These are phyloP conservation scores for Astatoreochromis straeleni DNA, from an alignment of 2,113 vertebrate species.

Conservation along the genomic window DNA sequence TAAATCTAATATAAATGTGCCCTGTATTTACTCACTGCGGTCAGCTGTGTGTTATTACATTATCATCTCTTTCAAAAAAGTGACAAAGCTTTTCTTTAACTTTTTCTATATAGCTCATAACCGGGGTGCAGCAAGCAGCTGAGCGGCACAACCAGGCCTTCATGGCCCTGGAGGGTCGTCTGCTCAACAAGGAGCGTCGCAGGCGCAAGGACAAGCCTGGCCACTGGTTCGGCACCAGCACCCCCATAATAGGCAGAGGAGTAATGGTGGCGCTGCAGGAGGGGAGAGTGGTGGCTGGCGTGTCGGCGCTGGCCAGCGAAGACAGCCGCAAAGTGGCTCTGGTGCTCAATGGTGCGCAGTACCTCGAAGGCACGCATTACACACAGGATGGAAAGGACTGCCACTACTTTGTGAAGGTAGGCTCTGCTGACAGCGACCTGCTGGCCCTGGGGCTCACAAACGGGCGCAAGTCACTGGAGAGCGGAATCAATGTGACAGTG, in stretches of 20 bases:
- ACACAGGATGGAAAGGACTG: constrained; percentile 91
- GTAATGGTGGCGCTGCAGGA: constrained; percentile 95
- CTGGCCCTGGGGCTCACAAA: constrained; percentile 87
- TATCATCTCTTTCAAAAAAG: not conserved
- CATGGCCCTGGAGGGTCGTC: constrained; percentile 93
- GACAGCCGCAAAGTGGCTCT: constrained; percentile 91
- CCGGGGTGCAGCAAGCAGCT: constrained; percentile 92
- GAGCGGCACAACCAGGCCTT: constrained; percentile 97
- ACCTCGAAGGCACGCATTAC: constrained; percentile 94
- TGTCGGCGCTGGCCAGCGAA: constrained; percentile 86
- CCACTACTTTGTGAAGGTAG: constrained; percentile 96
- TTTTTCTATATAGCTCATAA: constrained; percentile 79
- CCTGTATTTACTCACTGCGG: not conserved
- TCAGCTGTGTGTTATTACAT: not conserved
- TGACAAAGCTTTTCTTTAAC: not conserved
- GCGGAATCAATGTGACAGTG: constrained; percentile 89
- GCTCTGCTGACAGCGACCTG: constrained; percentile 87
- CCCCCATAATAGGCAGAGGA: constrained; percentile 91
- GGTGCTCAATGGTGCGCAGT: constrained; percentile 89
- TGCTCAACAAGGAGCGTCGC: constrained; percentile 85
- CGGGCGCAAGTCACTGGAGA: constrained; percentile 89
- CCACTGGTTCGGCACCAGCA: constrained; percentile 93
- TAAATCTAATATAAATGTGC: not conserved
- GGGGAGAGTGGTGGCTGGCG: constrained; percentile 82
- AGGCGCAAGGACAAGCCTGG: constrained; percentile 84